Base-by-base conservation (phyloP, 2,888 invertebrate species). In the Ypsolopha scabrella region DNA sequence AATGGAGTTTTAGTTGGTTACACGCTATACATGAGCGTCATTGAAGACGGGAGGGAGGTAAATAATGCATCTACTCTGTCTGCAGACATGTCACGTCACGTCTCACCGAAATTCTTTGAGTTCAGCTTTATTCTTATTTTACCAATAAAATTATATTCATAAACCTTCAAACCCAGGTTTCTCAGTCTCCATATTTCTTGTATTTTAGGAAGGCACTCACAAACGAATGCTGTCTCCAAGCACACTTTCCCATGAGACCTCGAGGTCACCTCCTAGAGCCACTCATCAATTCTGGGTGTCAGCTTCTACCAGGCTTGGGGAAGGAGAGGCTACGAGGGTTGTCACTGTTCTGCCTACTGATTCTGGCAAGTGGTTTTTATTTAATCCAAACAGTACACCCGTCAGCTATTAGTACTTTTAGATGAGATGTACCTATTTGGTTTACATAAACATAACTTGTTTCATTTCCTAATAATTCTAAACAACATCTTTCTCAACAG, bases 1-100 rank as follows among this genome's bases (percentile, higher is more conserved):
- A 97, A 97, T 70, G 97, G 97, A 14, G 89, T 93, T 52, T 87
- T 96, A 24, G 92, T 92, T 0, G 93, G 93, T 38, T 96, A 95
- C 71, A 94, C 93, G 8, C 90, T 96, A 61, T 94, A 94, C 66
- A 93, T 93, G 92, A 91, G 92, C 60, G 90, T 92, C 57, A 88
- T 93, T 57, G 93, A 93, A 75, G 92, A 93, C 60, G 93, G 93
- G 0, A 88, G 92, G 63, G 93, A 93, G 75, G 90, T 83, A 60
- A 63, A 60, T 58, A 48, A 41, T 10, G n/a, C 11, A 48, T 9
- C 38, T 37, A 1, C 37, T 50, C 59, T 59, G 54, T 45, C 45
- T 59, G 51, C 57, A 57, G 59, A 50, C 59, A 58, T 59, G 58
- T 57, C 50, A 52, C 33, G 54, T 43, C 52, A n/a, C n/a, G n/a